phyloP scores from a whole-genome alignment of 2,888 invertebrate species.

The Agrotis exclamationis region DNA sequence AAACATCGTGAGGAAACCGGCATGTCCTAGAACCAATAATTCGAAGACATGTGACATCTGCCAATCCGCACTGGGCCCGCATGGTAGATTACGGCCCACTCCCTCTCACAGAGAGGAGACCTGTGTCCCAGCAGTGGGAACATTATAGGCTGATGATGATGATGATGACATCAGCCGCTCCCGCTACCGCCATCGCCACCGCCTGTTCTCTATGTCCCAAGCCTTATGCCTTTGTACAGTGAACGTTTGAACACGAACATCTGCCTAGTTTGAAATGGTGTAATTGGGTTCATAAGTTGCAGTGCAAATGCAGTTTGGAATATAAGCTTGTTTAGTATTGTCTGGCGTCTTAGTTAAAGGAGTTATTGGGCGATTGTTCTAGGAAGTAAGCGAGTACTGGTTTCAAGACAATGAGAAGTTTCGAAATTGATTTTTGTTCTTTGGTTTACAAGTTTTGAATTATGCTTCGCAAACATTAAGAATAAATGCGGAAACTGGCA shows the following conservation, averaged over 20 bases:
- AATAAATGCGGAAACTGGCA: too few species aligned
- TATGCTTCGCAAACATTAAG: neutral
- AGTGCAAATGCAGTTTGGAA: slow-evolving; percentile 30
- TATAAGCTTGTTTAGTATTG: slow-evolving; percentile 27
- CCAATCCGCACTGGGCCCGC: too few species aligned
- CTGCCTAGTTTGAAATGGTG: slow-evolving; percentile 41
- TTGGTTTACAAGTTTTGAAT: neutral
- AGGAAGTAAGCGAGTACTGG: neutral
- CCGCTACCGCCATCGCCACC: neutral
- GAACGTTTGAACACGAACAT: slow-evolving; percentile 40
- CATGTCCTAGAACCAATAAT: too few species aligned
- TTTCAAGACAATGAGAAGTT: neutral
- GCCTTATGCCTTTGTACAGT: slow-evolving; percentile 28
- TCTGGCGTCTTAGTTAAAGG: slow-evolving; percentile 12
- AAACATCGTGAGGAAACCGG: too few species aligned
- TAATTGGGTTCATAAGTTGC: slow-evolving; percentile 53
- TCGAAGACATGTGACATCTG: too few species aligned
- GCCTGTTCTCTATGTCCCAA: neutral
- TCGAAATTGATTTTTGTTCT: slow-evolving; percentile 4
- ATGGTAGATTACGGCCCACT: too few species aligned
- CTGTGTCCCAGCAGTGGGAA: too few species aligned
- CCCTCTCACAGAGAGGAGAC: too few species aligned
- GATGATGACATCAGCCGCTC: neutral
- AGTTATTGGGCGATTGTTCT: slow-evolving; percentile 39
- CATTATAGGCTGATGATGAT: too few species aligned